Evolutionary conservation across 2,113 vertebrate genomes (phyloP).

Genomic region (Phyllostomus hastatus): DNA sequence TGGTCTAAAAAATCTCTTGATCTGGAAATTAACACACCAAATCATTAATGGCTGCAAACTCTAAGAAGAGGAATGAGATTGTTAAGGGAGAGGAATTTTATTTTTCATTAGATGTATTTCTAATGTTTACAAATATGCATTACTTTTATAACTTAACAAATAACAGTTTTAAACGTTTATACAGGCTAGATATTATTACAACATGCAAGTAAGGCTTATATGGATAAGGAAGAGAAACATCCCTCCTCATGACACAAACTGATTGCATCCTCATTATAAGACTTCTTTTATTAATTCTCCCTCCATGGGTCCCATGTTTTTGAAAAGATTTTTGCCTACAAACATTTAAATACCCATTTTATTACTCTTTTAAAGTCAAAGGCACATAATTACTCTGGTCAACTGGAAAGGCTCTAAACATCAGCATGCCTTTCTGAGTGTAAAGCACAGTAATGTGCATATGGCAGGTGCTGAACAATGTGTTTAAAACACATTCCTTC

Average conservation of each 20-base stretch:
- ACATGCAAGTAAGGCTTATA: background rate
- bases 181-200: background rate
- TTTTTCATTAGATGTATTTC: constrained; percentile 8
- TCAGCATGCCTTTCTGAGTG: background rate
- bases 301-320: background rate
- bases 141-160: background rate
- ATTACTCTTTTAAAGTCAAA: constrained; percentile 18
- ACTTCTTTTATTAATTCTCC: background rate
- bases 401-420: background rate
- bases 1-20: background rate
- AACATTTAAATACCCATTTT: background rate
- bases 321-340: background rate
- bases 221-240: background rate
- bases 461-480: background rate
- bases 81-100: background rate
- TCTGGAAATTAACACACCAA: background rate
- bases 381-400: background rate
- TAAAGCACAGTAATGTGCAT: background rate
- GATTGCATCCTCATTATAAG: background rate
- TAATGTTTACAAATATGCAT: background rate
- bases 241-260: background rate
- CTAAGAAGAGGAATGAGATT: background rate
- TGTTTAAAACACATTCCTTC: background rate
- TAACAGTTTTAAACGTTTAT: background rate
- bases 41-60: background rate